A percentile compares a stretch with the other conserved stretches of the same genome.
Conservation (phyloP, 2,888 invertebrate species). For the Scaptomyza caliginosa region DNA sequence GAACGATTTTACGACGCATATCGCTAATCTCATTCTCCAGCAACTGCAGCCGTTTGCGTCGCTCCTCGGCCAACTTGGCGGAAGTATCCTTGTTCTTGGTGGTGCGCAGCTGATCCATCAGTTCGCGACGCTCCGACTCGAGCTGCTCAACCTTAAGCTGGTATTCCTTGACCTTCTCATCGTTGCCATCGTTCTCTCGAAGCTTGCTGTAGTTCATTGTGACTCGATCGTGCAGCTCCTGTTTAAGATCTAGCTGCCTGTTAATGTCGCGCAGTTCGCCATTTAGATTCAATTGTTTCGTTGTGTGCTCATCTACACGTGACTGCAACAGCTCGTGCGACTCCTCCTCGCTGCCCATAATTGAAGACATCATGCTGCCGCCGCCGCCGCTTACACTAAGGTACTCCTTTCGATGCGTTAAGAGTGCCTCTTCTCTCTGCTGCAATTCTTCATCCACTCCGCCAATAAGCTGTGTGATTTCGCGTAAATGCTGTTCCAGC, state of each 20-base stretch:
- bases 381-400: not conserved
- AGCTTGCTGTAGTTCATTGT: constrained; percentile 74
- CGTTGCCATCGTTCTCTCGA: constrained; percentile 78
- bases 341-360: constrained; percentile 85
- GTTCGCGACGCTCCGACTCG: constrained; percentile 90
- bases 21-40: constrained; percentile 90
- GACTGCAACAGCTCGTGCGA: constrained; percentile 69
- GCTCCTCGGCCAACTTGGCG: constrained; percentile 89
- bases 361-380: constrained; percentile 6
- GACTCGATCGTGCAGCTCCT: constrained; percentile 82
- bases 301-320: constrained; percentile 79
- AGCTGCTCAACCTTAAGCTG: constrained; percentile 88
- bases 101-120: constrained; percentile 88
- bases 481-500: constrained; percentile 46
- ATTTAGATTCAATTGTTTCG: constrained; percentile 86
- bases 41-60: constrained; percentile 90
- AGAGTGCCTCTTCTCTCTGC: constrained; percentile 72
- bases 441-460: constrained; percentile 74
- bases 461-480: constrained; percentile 63
- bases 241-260: constrained; percentile 80
- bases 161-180: constrained; percentile 87
- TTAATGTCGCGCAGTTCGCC: constrained; percentile 88
- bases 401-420: constrained; percentile 62
- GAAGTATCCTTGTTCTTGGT: constrained; percentile 86
- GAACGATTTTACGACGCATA: constrained; percentile 89